phyloP scores from a whole-genome alignment of 2,888 invertebrate genomes.

The Myopa tessellatipennis region DNA sequence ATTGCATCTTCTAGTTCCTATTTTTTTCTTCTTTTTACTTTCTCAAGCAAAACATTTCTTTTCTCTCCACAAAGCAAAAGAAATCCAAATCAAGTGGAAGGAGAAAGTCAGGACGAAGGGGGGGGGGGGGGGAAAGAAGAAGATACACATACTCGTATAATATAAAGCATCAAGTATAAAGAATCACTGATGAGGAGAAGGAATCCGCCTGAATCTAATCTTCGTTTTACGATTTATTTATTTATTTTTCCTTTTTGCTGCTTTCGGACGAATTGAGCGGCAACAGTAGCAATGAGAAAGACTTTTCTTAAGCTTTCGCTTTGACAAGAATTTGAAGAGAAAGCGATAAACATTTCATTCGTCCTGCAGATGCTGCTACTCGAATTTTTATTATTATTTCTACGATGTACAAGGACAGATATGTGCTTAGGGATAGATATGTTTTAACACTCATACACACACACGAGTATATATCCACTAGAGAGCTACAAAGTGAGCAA shows the following conservation, averaged over 20 bases:
- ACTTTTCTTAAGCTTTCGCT: constrained; percentile 24
- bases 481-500: constrained; percentile 53
- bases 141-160: too few species aligned
- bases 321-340: constrained; percentile 1
- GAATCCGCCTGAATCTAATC: constrained; percentile 26
- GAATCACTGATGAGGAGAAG: neutral
- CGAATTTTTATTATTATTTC: constrained; percentile 24
- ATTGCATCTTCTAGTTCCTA: too few species aligned
- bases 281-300: constrained; percentile 3
- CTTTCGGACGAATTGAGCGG: constrained; percentile 4
- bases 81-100: too few species aligned
- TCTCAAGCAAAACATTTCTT: too few species aligned
- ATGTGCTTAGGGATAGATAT: constrained; percentile 21
- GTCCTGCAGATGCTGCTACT: neutral
- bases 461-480: constrained; percentile 6
- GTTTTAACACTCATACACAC: neutral
- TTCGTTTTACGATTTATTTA: constrained; percentile 31
- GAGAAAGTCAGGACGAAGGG: too few species aligned
- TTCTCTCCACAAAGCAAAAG: too few species aligned
- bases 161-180: neutral
- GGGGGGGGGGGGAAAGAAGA: too few species aligned
- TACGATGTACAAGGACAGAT: constrained; percentile 24
- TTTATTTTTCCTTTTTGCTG: neutral
- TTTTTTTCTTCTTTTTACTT: too few species aligned
- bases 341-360: too few species aligned